A percentile compares a stretch with the other conserved stretches of the same genome.
phyloP scores from a whole-genome alignment of 2,113 vertebrate genomes.

The Catharus bicknelli region DNA sequence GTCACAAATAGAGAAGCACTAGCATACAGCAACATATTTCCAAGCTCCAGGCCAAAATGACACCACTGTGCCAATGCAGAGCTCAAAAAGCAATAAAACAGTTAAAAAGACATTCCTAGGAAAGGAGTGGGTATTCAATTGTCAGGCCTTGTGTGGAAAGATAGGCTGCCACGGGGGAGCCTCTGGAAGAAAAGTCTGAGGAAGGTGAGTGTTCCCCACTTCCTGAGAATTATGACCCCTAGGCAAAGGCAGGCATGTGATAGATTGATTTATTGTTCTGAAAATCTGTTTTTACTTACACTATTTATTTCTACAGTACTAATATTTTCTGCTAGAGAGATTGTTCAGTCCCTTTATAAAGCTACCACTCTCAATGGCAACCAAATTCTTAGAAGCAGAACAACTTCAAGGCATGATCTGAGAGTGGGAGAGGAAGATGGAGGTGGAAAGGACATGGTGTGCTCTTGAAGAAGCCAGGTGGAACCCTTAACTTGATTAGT shows the following conservation, averaged over 20 bases:
- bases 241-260: neutral
- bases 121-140: neutral
- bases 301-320: neutral
- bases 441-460: neutral
- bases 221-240: neutral
- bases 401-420: neutral
- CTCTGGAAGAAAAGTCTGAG: neutral
- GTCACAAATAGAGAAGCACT: neutral
- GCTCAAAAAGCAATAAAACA: neutral
- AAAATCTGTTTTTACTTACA: conserved; percentile 15
- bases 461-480: neutral
- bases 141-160: neutral
- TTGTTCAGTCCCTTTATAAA: accelerated
- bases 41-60: neutral
- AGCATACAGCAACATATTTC: neutral
- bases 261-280: neutral
- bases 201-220: neutral
- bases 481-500: neutral
- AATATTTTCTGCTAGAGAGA: neutral
- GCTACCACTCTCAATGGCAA: neutral
- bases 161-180: neutral
- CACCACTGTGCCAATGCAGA: neutral
- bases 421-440: neutral
- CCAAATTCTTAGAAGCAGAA: neutral
- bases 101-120: neutral